Evolutionary conservation across 2,888 invertebrate genomes (phyloP), one percentile per base, ranked within the genome.

Genomic region (Theretra japonica): DNA sequence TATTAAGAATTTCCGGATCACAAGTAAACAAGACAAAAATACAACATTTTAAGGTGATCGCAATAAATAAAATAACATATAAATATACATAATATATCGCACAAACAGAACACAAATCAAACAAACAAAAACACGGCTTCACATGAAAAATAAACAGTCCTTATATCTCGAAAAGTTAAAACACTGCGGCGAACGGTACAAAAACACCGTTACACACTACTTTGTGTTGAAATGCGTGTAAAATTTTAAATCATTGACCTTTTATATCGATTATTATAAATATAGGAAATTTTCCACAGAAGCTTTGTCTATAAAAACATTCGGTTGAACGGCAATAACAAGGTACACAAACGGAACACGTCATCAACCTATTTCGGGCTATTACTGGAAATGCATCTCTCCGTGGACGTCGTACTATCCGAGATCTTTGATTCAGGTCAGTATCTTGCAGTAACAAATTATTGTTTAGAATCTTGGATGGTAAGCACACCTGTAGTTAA

Each of bases 191-290:
- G n/a, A 19, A n/a, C 28, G 28, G n/a, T 11, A 28, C 19, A 53
- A 53, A 50, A 53, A 53, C 6, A 68, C 68, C 56, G 68, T 68
- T 68, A 53, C 68, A 28, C 7, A 68, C 48, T 19, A 56, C 53
- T 28, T 68, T 48, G 23, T 23, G 23, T 30, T 56, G 62, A 71
- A 70, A 65, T 53, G 30, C 65, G 70, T 71, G 50, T 60, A 65
- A 71, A 62, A 70, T 30, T 25, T 62, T 62, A 70, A 71, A 71
- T 62, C 65, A 65, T 56, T 56, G 53, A 57, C 65, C 41, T 65
- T 53, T 65, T 71, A 65, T 53, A 33, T 65, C 23, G n/a, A 60
- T 53, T 69, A 69, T 25, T 41, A 65, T 15, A 33, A 65, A 7
- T 4, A 59, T n/a, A 53, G 5, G 56, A 25, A 53, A 28, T 69